Evolutionary conservation across 2,797 vertebrate species (phyloP).

Genomic region (Spheniscus humboldti): DNA sequence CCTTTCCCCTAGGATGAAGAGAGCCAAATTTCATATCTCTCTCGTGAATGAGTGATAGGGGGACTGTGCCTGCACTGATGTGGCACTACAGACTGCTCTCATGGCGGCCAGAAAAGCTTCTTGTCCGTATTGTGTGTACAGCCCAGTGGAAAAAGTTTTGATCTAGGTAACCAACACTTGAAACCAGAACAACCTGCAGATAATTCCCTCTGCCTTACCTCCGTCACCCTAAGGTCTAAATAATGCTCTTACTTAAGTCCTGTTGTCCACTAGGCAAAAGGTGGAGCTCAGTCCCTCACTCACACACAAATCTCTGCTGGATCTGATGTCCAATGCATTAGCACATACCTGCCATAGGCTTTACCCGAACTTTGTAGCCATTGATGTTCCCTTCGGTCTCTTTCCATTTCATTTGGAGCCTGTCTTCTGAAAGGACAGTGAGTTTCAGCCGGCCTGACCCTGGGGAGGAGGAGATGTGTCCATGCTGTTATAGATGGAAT

Average conservation of each 20-base stretch:
- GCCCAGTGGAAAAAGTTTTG: not conserved
- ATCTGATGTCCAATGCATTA: rapidly evolving
- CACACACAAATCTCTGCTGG: not conserved
- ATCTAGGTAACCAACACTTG: not conserved
- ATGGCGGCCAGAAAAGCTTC: not conserved
- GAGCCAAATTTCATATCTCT: not conserved
- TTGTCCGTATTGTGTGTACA: rapidly evolving
- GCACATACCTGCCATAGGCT: constrained; percentile 84
- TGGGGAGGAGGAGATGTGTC: not conserved
- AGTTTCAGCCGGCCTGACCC: constrained; percentile 77
- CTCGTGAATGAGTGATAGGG: no score
- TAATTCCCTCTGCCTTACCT: not conserved
- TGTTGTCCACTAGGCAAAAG: not conserved
- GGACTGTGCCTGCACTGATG: not conserved
- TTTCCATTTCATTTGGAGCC: constrained; percentile 94
- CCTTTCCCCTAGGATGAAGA: not conserved
- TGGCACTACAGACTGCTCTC: not conserved
- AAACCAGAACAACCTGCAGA: not conserved
- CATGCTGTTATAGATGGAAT: rapidly evolving
- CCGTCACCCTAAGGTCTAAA: not conserved
- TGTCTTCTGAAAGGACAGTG: constrained; percentile 87
- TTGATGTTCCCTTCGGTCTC: constrained; percentile 81
- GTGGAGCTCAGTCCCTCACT: not conserved
- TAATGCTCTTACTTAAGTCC: not conserved
- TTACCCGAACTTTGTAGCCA: constrained; percentile 90